A percentile compares a stretch with the other conserved stretches of the same genome.
These are phyloP conservation scores for Circaetus gallicus DNA, from an alignment of 2,113 vertebrate species.

Conservation along the genomic window DNA sequence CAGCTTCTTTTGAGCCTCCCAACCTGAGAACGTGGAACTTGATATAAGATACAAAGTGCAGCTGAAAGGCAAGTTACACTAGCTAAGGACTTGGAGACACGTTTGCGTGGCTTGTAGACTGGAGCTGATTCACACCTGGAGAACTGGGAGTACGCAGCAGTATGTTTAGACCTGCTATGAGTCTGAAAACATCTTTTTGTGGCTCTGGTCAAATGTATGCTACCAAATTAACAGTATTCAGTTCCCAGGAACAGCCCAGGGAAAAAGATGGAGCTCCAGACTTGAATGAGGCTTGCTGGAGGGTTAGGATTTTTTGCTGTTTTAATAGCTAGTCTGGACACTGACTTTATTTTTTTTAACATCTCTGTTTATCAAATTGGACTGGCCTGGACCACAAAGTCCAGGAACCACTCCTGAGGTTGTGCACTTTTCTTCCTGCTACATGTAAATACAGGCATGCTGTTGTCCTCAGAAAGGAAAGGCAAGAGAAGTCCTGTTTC, in stretches of 20 bases:
- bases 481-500: not conserved
- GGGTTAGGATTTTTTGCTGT: not conserved
- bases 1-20: not conserved
- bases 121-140: not conserved
- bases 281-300: not conserved
- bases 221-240: not conserved
- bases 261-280: not conserved
- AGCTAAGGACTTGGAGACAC: not conserved
- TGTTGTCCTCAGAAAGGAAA: not conserved
- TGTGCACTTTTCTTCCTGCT: not conserved
- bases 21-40: fast-evolving
- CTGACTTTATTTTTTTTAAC: not conserved
- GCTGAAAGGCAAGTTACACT: not conserved
- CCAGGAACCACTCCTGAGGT: not conserved
- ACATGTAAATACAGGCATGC: not conserved
- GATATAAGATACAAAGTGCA: not conserved
- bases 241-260: not conserved
- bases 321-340: not conserved
- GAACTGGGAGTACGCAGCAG: not conserved
- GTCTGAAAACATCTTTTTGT: not conserved
- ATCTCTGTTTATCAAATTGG: not conserved
- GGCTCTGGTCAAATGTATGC: not conserved
- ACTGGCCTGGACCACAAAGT: not conserved
- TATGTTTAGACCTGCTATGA: not conserved
- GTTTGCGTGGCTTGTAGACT: too few species aligned